Evolutionary conservation across 2,113 vertebrate species (phyloP).

Genomic region (Orycteropus afer): DNA sequence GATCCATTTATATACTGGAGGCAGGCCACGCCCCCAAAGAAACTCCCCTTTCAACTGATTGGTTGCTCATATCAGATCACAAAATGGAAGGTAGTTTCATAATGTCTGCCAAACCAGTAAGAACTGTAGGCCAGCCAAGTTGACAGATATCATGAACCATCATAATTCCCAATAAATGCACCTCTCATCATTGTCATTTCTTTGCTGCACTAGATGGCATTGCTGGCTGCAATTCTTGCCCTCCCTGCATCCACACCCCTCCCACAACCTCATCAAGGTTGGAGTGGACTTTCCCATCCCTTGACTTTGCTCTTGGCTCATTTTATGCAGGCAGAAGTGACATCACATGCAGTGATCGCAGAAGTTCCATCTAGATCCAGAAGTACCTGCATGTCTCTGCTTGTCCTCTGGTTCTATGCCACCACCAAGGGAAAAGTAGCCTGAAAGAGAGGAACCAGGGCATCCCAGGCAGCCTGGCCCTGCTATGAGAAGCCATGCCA

Average conservation of each 20-base stretch:
- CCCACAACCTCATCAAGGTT: neutral
- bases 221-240: neutral
- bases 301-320: neutral
- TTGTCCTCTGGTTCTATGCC: neutral
- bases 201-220: too few species aligned
- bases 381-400: neutral
- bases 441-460: neutral
- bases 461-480: neutral
- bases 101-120: too few species aligned
- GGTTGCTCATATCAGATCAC: too few species aligned
- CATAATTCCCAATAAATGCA: neutral
- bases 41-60: too few species aligned
- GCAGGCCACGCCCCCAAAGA: too few species aligned
- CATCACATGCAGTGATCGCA: too few species aligned
- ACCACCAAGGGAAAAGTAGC: neutral
- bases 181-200: rapidly evolving
- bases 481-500: neutral
- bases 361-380: neutral
- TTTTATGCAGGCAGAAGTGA: neutral
- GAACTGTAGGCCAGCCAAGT: too few species aligned
- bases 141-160: too few species aligned
- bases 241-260: neutral
- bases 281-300: neutral
- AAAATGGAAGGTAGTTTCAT: too few species aligned
- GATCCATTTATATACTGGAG: too few species aligned